These are phyloP conservation scores for Crotalus helleri DNA, from an alignment of 2,113 vertebrate species.

Conservation along the genomic window DNA sequence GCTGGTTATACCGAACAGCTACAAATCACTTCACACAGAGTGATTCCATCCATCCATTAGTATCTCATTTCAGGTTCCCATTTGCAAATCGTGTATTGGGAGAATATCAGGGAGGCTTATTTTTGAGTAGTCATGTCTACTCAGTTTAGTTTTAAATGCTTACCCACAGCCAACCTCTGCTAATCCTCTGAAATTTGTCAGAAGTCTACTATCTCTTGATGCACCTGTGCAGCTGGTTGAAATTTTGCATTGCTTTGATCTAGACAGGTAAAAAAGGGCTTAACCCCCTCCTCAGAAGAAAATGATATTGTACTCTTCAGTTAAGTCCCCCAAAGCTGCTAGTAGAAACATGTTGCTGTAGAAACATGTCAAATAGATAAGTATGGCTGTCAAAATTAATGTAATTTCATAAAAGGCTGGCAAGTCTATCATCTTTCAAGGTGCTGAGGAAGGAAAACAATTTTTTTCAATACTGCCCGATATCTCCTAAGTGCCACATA, in stretches of 20 bases:
- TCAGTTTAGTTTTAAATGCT: not conserved
- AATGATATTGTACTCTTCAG: not conserved
- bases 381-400: not conserved
- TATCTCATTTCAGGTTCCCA: not conserved
- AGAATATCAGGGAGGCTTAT: not conserved
- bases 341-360: not conserved
- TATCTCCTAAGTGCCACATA: not conserved
- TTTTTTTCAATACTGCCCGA: not conserved
- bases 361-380: constrained; percentile 9
- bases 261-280: not conserved
- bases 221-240: not conserved
- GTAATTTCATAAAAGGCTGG: constrained; percentile 13
- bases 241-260: not conserved
- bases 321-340: not conserved
- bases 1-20: not conserved
- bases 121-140: not conserved
- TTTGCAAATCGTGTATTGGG: not conserved
- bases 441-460: not conserved
- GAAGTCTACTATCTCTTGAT: not conserved
- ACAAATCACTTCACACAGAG: not conserved
- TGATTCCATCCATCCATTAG: not conserved
- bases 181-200: not conserved
- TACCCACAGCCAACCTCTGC: not conserved
- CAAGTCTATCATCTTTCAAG: constrained; percentile 14
- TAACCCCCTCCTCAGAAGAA: not conserved